Percentiles rank a stretch among this genome's conserved stretches.
phyloP scores from a whole-genome alignment of 2,888 invertebrate species.

The Drosophila yooni region DNA sequence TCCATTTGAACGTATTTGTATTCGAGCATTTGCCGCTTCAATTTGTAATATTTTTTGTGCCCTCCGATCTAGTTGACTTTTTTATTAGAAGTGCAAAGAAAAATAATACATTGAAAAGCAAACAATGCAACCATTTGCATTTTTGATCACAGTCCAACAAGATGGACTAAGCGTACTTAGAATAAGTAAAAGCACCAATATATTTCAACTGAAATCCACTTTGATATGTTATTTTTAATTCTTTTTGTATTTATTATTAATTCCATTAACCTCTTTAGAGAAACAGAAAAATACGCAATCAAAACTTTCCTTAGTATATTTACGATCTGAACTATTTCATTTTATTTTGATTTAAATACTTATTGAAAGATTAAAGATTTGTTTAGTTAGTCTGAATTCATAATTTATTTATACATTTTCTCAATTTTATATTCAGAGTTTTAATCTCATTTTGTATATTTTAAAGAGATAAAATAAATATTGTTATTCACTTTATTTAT shows the following conservation, averaged over 20 bases:
- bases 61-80: conserved; percentile 11
- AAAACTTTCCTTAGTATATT: background rate
- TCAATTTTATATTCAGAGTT: background rate
- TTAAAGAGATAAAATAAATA: no score
- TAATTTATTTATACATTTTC: background rate
- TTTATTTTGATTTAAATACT: background rate
- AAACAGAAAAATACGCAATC: background rate
- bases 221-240: background rate
- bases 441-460: background rate
- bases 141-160: conserved; percentile 16
- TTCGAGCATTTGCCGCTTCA: conserved; percentile 69
- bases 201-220: background rate
- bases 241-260: background rate
- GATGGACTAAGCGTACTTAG: background rate
- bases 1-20: conserved; percentile 61
- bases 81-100: conserved; percentile 16
- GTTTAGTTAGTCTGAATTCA: background rate
- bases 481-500: background rate
- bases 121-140: conserved; percentile 47
- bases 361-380: background rate
- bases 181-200: conserved; percentile 8
- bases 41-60: conserved; percentile 68
- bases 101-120: conserved; percentile 15
- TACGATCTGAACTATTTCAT: background rate
- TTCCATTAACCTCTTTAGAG: background rate